phyloP scores from a whole-genome alignment of 2,113 vertebrate genomes.

The Suncus etruscus region DNA sequence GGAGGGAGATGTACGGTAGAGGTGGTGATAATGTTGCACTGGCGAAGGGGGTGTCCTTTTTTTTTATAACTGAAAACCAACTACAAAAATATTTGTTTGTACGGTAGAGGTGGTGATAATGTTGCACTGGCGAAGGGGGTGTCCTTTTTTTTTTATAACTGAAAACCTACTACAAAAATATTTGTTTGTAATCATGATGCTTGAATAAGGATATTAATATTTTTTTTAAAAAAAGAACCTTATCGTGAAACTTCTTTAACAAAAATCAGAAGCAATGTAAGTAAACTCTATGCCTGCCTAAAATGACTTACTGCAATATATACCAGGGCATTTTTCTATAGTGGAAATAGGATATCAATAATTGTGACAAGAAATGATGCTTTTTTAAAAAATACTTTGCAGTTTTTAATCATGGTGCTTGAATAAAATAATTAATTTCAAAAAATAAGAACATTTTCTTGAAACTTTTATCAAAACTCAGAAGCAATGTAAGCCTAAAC shows the following conservation, averaged over 20 bases:
- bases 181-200: too few relatives aligned
- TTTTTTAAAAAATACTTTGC: slow-evolving; percentile 18
- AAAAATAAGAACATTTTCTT: background rate
- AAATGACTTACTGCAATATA: background rate
- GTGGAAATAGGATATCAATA: slow-evolving; percentile 49
- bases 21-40: too few relatives aligned
- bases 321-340: slow-evolving; percentile 32
- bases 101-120: too few relatives aligned
- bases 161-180: too few relatives aligned
- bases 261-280: background rate
- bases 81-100: too few relatives aligned
- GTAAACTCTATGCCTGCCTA: slow-evolving; percentile 10
- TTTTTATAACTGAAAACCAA: too few relatives aligned
- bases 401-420: too few relatives aligned
- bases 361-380: background rate
- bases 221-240: slow-evolving; percentile 71
- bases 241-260: slow-evolving; percentile 49
- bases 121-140: too few relatives aligned
- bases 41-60: too few relatives aligned
- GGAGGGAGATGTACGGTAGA: too few relatives aligned
- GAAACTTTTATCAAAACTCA: slow-evolving; percentile 41
- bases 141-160: too few relatives aligned
- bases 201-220: background rate
- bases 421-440: too few relatives aligned
- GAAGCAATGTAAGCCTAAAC: background rate